phyloP scores from a whole-genome alignment of 2,113 vertebrate genomes.

The Ceyx margarethae region DNA sequence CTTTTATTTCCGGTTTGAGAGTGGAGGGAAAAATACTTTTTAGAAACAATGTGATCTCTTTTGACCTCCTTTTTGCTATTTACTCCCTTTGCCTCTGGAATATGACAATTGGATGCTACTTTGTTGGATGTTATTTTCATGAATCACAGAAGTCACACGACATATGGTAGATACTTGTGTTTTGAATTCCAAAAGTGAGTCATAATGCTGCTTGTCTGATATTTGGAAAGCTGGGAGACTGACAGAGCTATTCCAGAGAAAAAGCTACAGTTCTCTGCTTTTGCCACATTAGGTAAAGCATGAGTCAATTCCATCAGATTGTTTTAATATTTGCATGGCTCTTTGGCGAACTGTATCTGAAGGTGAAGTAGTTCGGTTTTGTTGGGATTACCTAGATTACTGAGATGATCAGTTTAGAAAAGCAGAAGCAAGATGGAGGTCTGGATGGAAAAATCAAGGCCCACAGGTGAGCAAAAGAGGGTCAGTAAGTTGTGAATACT shows the following conservation, averaged over 20 bases:
- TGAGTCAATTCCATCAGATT: neutral
- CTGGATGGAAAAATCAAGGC: neutral
- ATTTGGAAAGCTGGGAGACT: neutral
- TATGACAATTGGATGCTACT: neutral
- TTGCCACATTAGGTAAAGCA: neutral
- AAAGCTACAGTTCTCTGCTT: constrained; percentile 1
- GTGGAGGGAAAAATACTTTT: neutral
- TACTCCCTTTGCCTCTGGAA: neutral
- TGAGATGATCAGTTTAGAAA: neutral
- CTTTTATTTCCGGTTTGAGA: neutral
- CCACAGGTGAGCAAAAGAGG: neutral
- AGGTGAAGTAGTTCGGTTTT: neutral
- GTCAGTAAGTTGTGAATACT: too few relatives aligned
- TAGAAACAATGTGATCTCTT: neutral
- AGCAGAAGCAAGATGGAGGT: neutral
- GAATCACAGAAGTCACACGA: constrained; percentile 35
- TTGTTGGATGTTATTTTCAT: neutral
- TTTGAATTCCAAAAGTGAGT: constrained; percentile 38
- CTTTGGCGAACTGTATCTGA: neutral
- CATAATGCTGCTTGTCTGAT: constrained; percentile 9
- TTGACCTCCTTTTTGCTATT: neutral
- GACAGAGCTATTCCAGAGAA: constrained; percentile 6
- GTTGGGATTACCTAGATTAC: neutral
- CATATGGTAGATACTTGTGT: neutral
- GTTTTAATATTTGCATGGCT: neutral